Evolutionary conservation across 2,888 invertebrate species (phyloP), one percentile per base, ranked within the genome.

Genomic region (Drosophila bunnanda): DNA sequence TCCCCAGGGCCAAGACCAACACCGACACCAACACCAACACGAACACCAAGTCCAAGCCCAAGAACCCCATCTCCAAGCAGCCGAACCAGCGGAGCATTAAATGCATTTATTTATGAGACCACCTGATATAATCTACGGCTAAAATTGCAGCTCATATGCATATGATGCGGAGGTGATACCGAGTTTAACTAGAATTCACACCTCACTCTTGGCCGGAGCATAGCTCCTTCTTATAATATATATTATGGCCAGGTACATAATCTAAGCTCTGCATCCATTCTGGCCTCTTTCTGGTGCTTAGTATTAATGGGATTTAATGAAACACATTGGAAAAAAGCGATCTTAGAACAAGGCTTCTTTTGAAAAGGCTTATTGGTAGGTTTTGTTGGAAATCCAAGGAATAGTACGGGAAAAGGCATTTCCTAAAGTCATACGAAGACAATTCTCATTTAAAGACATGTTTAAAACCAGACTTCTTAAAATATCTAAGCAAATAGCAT

Each of bases 121-220:
- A 68, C 48, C 58, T 58, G 90, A 89, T 89, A 87, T 74, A 67
- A 83, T 89, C 83, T 88, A 62, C 60, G 77, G 56, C 74, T 68
- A 56, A 84, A 82, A 84, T 78, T 89, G 82, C 71, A 70, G 67
- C 80, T 85, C 88, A 89, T 83, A 83, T 83, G 89, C 82, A 83
- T 77, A 57, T 80, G 86, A 89, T 82, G 86, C 70, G 77, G 64
- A 88, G 75, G 82, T 79, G 83, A 83, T 83, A 89, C 89, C 75
- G 86, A 82, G 72, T 82, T 83, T 89, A 89, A 73, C 83, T 69
- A 89, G 90, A 85, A 89, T 89, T 85, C 88, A 89, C 85, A 89
- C 85, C 85, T 85, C 76, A 61, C 69, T 44, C 13, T 25, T 48
- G 41, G 41, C 13, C 34, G n/a, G 38, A 39, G 46, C 20, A n/a